Base-by-base conservation (phyloP, 2,797 vertebrate species). In the Pelobates cultripes region DNA sequence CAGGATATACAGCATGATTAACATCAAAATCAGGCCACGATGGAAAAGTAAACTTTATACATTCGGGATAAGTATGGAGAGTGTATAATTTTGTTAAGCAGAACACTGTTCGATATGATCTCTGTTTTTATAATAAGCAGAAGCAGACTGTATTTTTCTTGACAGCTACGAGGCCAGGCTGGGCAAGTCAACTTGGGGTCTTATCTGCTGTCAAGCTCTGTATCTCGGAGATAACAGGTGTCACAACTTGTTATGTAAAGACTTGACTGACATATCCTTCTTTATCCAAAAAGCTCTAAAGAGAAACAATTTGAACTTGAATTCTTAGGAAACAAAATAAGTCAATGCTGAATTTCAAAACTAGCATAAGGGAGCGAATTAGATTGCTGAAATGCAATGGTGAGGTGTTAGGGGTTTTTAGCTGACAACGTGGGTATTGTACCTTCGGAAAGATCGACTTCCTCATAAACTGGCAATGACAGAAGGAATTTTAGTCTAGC, bases 361-460 rank as follows among this genome's bases (percentile, higher is more conserved):
- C 68, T 67, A 68, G 75, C 70, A 57, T 68, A 78, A 77, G 42
- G 75, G 47, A 82, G 69, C 69, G 72, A 71, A 82, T 82, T 77
- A 77, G 42, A 73, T 82, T 66, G 75, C 66, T 68, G 63, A 70
- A 47, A 47, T 68, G 61, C 43, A 41, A 43, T 77, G 45, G 69
- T n/a, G 51, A 75, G 45, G 43, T 76, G 73, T 74, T 40, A 28
- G 5, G 5, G 5, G n/a, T 40, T 76, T 53, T 43, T 66, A 41
- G 43, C 45, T 72, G 67, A 71, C 67, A 9, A 40, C 4, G 45
- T 9, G 13, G 17, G 47, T 7, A 71, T 47, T 71, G n/a, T n/a
- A 28, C n/a, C n/a, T 71, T 9, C 6, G 0, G 15, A 66, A 41
- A 55, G 45, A 41, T 12, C 42, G 47, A 61, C 41, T 68, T 77